phyloP scores from a whole-genome alignment of 2,797 vertebrate species.

The Falco rusticolus region DNA sequence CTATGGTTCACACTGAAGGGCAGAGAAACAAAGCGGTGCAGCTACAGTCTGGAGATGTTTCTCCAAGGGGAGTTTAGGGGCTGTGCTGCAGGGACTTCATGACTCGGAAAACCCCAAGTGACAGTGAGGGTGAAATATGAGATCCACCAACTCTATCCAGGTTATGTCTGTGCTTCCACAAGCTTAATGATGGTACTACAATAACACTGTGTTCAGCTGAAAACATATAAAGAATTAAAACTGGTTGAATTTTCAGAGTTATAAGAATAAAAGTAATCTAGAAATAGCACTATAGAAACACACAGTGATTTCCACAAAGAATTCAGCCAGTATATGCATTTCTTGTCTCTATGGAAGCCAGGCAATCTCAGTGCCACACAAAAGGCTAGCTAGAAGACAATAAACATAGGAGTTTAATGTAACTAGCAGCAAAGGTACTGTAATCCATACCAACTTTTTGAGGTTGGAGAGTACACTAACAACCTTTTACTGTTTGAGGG shows the following conservation, averaged over 20 bases:
- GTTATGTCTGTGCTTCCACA: not conserved
- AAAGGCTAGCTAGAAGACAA: not conserved
- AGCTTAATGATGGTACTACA: not conserved
- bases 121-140: not conserved
- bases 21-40: not conserved
- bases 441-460: not conserved
- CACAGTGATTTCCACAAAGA: not conserved
- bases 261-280: not conserved
- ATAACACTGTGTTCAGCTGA: not conserved
- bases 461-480: not conserved
- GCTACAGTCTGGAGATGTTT: not conserved
- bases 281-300: not conserved
- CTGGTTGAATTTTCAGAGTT: not conserved
- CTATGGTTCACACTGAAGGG: not conserved
- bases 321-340: not conserved
- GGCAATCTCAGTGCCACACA: fast-evolving
- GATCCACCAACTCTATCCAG: not conserved
- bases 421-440: not conserved
- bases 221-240: not conserved
- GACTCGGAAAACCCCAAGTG: not conserved
- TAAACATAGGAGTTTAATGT: fast-evolving
- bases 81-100: not conserved
- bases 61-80: not conserved
- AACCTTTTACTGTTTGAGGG: not conserved
- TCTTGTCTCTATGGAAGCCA: not conserved